Evolutionary conservation across 1,140 invertebrate species (phyloP).

Genomic region (Polypedilum pembai): DNA sequence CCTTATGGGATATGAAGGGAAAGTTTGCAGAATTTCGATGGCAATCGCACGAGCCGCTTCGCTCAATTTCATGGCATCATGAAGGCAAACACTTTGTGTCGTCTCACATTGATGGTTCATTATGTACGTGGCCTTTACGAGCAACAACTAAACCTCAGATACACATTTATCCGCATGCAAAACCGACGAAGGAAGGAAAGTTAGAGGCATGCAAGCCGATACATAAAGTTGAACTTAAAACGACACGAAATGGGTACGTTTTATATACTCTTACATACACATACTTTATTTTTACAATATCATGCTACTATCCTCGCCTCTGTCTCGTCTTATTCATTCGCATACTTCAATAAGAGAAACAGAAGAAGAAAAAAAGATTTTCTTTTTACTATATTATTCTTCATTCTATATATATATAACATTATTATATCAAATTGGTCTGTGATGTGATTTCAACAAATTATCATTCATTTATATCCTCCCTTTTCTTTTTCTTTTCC

Average conservation of each 20-base stretch:
- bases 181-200: constrained; percentile 79
- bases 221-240: constrained; percentile 92
- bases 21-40: constrained; percentile 74
- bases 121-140: constrained; percentile 83
- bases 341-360: background rate
- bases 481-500: background rate
- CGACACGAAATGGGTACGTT: constrained; percentile 75
- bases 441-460: background rate
- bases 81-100: constrained; percentile 98
- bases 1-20: constrained; percentile 89
- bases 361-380: too few species aligned
- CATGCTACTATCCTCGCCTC: background rate
- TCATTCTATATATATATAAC: too few species aligned
- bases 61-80: constrained; percentile 90
- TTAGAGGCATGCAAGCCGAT: constrained; percentile 84
- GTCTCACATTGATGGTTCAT: constrained; percentile 88
- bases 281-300: background rate
- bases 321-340: background rate
- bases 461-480: background rate
- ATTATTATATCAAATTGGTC: background rate
- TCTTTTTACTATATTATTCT: too few species aligned
- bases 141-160: constrained; percentile 67
- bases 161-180: constrained; percentile 84
- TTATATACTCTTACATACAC: background rate
- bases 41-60: constrained; percentile 68